phyloP scores from a whole-genome alignment of 1,140 invertebrate species.

The Pogonomyrmex californicus region DNA sequence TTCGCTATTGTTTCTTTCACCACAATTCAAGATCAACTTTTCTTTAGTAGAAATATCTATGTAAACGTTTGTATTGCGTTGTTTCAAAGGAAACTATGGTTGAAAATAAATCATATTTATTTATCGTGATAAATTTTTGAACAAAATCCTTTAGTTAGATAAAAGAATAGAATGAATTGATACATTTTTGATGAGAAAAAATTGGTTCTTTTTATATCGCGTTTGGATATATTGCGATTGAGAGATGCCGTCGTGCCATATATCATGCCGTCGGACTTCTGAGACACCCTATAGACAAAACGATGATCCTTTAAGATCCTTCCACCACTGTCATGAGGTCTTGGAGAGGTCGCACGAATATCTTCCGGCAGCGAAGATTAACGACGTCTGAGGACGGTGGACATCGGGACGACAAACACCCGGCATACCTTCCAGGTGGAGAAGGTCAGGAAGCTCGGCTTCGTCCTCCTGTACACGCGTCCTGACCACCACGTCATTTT shows the following conservation, averaged over 20 bases:
- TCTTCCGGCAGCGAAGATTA: slow-evolving; percentile 54
- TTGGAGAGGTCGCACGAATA: slow-evolving; percentile 36
- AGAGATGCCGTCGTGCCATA: background rate
- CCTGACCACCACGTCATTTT: slow-evolving; percentile 70
- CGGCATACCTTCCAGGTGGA: slow-evolving; percentile 21
- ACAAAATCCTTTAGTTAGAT: background rate
- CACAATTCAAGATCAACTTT: background rate
- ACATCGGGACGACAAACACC: background rate
- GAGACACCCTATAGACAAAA: slow-evolving; percentile 23
- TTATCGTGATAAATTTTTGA: background rate
- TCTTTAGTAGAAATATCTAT: background rate
- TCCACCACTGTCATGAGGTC: slow-evolving; percentile 27
- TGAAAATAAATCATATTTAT: background rate
- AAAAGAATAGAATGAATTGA: background rate
- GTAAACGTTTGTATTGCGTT: background rate
- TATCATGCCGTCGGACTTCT: background rate
- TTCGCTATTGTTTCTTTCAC: background rate
- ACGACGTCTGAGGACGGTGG: slow-evolving; percentile 26
- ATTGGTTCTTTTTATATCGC: background rate
- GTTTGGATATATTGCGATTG: background rate
- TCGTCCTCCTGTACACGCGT: slow-evolving; percentile 1
- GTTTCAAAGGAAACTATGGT: background rate
- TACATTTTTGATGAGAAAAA: background rate
- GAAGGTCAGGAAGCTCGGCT: slow-evolving; percentile 62
- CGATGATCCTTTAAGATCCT: slow-evolving; percentile 49